A percentile compares a stretch with the other conserved stretches of the same genome.
Conservation (phyloP, 2,797 vertebrate genomes). For the Lophotriccus pileatus region DNA sequence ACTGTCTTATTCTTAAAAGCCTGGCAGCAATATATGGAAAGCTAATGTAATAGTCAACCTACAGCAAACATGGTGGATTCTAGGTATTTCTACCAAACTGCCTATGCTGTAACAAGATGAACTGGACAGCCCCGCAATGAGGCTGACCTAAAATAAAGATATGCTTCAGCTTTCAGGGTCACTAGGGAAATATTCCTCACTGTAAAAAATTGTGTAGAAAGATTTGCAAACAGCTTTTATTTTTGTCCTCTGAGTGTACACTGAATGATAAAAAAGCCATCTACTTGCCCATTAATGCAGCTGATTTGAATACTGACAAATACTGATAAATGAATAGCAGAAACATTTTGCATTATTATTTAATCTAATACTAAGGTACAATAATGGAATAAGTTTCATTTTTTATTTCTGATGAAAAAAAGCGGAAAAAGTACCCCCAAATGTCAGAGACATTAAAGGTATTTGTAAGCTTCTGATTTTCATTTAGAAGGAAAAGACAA, state of each 20-base stretch:
- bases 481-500: not conserved
- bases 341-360: not conserved
- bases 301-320: conserved; percentile 5
- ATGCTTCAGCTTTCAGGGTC: not conserved
- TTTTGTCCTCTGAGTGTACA: not conserved
- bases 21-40: not conserved
- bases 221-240: not conserved
- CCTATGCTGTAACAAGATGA: not conserved
- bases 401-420: not conserved
- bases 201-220: not conserved
- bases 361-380: not conserved
- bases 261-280: not conserved
- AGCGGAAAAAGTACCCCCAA: not conserved
- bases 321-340: not conserved
- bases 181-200: not conserved
- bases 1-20: not conserved
- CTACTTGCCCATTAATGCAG: not conserved
- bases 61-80: not conserved
- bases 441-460: not conserved
- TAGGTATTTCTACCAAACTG: not conserved
- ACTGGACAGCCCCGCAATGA: not conserved
- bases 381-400: not conserved
- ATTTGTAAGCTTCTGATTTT: conserved; percentile 16
- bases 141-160: not conserved
- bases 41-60: not conserved